Conservation (phyloP, 1,140 invertebrate species). For the Scylla paramamosain region DNA sequence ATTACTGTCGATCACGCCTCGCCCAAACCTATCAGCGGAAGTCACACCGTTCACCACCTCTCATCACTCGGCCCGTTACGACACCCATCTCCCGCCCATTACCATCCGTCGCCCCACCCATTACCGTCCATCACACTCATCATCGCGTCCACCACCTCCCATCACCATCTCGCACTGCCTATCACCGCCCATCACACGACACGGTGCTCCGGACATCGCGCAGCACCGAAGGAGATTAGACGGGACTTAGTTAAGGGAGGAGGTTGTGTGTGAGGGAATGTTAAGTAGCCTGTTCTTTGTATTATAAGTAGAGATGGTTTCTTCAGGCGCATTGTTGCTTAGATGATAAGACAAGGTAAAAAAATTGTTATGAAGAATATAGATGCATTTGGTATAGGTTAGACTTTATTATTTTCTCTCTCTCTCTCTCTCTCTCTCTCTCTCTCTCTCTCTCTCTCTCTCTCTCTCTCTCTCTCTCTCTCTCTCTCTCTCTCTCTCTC, state of each 20-base stretch:
- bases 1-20: neutral
- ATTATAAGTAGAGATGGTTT: no score
- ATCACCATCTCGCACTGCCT: neutral
- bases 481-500: slow-evolving; percentile 1
- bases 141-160: neutral
- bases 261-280: neutral
- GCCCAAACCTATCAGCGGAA: neutral
- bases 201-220: neutral
- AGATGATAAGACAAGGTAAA: neutral
- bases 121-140: neutral
- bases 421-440: no score
- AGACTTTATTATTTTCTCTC: no score
- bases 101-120: neutral
- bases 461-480: no score
- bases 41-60: neutral
- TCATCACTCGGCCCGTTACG: neutral
- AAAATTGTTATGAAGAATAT: neutral
- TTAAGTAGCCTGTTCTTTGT: no score
- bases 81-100: neutral
- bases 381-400: no score
- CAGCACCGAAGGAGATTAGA: no score
- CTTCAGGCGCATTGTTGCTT: no score
- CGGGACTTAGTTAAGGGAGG: neutral
- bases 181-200: neutral
- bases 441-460: no score